These are phyloP conservation scores for Carettochelys insculpta DNA, from an alignment of 2,113 vertebrate genomes.

Conservation along the genomic window DNA sequence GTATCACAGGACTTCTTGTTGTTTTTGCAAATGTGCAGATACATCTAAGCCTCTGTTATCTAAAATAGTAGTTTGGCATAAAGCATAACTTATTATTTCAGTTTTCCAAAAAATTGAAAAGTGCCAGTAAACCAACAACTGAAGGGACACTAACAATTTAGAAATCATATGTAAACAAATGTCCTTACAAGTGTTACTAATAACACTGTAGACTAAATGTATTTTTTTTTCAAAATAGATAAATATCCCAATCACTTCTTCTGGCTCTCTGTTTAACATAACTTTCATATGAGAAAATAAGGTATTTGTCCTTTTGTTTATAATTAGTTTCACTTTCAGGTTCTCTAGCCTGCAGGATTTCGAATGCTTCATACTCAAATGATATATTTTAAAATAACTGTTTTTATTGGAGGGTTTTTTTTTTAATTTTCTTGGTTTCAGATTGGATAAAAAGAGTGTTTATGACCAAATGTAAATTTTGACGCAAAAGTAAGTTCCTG, in stretches of 20 bases:
- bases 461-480: neutral
- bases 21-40: no score
- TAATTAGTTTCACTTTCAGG: rapidly evolving
- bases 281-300: rapidly evolving
- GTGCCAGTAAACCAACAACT: neutral
- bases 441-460: neutral
- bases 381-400: rapidly evolving
- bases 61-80: neutral
- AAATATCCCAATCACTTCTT: neutral
- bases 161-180: neutral
- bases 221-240: no score
- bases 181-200: neutral
- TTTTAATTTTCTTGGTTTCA: rapidly evolving
- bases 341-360: rapidly evolving
- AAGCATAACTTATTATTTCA: neutral
- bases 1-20: no score
- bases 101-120: neutral
- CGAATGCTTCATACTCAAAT: no score
- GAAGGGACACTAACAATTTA: neutral
- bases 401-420: neutral
- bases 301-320: neutral
- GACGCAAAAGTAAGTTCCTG: rapidly evolving
- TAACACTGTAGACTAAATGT: neutral
- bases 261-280: neutral
- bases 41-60: neutral